Conservation (phyloP, 2,888 invertebrate species). For the Neria commutata region DNA sequence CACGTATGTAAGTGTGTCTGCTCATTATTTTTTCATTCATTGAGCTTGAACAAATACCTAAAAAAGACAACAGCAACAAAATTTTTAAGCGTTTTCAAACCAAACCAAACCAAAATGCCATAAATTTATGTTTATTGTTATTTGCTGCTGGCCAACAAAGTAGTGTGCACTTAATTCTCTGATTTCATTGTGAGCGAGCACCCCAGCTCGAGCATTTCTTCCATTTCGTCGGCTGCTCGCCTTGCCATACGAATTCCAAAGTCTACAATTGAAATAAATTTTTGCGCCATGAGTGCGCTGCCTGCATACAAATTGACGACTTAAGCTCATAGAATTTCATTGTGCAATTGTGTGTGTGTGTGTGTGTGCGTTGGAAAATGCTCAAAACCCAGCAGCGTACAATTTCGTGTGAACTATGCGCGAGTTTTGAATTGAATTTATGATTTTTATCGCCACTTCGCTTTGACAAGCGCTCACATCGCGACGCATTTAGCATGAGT, state of each 20-base stretch:
- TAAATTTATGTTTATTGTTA: slow-evolving; percentile 14
- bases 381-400: neutral
- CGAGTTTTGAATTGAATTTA: neutral
- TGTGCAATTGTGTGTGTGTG: neutral
- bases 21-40: no score
- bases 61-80: no score
- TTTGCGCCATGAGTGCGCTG: slow-evolving; percentile 52
- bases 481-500: no score
- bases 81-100: slow-evolving; percentile 37
- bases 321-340: slow-evolving; percentile 53
- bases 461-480: no score
- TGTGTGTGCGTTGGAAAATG: neutral
- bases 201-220: neutral
- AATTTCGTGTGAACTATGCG: neutral
- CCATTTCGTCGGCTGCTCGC: neutral
- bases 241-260: slow-evolving; percentile 43
- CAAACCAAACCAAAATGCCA: slow-evolving; percentile 24
- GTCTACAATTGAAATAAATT: slow-evolving; percentile 56
- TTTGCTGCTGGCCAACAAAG: neutral
- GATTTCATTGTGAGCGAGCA: neutral
- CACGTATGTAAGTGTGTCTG: no score
- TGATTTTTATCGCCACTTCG: no score
- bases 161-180: neutral
- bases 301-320: slow-evolving; percentile 53
- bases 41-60: no score